Evolutionary conservation across 2,888 invertebrate species (phyloP), one percentile per base, ranked within the genome.

Genomic region (Eulithis testata): DNA sequence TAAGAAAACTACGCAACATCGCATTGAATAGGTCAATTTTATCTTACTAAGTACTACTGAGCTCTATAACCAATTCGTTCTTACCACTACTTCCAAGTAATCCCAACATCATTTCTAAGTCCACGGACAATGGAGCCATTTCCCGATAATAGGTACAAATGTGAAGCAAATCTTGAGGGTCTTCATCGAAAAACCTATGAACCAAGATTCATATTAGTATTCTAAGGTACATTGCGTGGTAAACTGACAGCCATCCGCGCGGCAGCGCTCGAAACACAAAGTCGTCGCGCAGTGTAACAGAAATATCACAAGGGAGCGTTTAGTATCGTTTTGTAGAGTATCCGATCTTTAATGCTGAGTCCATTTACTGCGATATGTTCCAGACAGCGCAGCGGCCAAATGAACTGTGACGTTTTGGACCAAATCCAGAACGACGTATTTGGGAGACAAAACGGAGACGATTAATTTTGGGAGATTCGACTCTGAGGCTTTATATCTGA

Each of bases 71-170:
- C 21, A 21, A 49, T 49, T 49, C 14, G 14, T 49, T 50, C 21
- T 21, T n/a, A 58, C 36, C 37, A 40, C 49, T 40, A 49, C 49
- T 51, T 59, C 37, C 37, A 7, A 54, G 52, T 47, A 45, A 49
- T 21, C 37, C 21, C 45, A 47, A 53, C 31, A 27, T 59, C 47
- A 50, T 36, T 50, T 37, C 54, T 50, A 44, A 50, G 43, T 47
- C 57, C 36, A 36, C 40, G 50, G 50, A 43, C 59, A 60, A 65
- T 49, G 14, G 56, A 31, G 52, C 60, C 47, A 65, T 65, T 63
- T 56, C 60, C 56, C 54, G 55, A 51, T 62, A 66, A 66, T 62
- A 62, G 58, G 43, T 62, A 66, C 66, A 66, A 62, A 66, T 66
- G 66, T 54, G 54, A 62, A 45, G 58, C 62, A 62, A 66, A 66